Conservation (phyloP, 2,113 vertebrate species). For the Variabilichromis moorii region DNA sequence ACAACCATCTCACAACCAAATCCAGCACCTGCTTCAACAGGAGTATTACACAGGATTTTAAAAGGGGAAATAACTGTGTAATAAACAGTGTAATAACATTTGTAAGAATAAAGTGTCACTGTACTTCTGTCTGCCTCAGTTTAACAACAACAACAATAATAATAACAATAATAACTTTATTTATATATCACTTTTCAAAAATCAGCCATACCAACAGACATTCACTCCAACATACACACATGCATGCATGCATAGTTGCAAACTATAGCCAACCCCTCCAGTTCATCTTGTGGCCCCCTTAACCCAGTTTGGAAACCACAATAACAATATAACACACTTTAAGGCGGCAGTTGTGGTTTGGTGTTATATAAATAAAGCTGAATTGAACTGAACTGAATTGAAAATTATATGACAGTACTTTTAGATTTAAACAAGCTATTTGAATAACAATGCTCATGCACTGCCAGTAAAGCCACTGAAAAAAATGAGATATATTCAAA, state of each 20-base stretch:
- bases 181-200: not conserved
- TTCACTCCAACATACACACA: not conserved
- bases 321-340: not conserved
- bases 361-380: not conserved
- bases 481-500: not conserved
- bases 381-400: not conserved
- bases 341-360: not conserved
- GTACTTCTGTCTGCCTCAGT: not conserved
- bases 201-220: not conserved
- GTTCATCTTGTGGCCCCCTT: not conserved
- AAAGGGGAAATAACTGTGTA: not conserved
- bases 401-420: not conserved
- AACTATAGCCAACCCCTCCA: not conserved
- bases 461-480: not conserved
- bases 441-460: not conserved
- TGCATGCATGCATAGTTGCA: not conserved
- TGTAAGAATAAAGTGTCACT: not conserved
- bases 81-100: not conserved
- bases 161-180: not conserved
- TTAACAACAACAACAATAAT: rapidly evolving
- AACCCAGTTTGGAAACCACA: not conserved
- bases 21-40: not conserved
- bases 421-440: not conserved
- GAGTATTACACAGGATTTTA: not conserved
- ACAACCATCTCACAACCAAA: not conserved